A percentile compares a stretch with the other conserved stretches of the same genome.
These are phyloP conservation scores for Halocynthia aurantium DNA, from an alignment of 23 tunicate species.

Conservation along the genomic window DNA sequence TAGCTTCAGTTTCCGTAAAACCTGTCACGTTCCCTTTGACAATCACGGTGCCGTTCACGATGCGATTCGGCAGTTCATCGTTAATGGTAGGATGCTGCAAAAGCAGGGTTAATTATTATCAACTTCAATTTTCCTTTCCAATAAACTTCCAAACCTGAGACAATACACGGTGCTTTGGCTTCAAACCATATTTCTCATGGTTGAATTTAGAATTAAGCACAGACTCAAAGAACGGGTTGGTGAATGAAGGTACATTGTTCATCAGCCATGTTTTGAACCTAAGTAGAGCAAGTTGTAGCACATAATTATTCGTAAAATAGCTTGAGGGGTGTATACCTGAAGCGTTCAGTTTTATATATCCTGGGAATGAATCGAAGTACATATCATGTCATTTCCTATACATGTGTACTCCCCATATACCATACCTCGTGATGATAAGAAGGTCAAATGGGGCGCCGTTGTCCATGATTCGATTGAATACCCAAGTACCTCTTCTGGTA, in stretches of 20 bases:
- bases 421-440: constrained; percentile 15
- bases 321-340: too few species aligned
- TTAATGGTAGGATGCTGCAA: constrained; percentile 29
- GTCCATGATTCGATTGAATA: constrained; percentile 24
- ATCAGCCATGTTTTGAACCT: too few species aligned
- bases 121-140: background rate
- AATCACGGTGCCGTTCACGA: constrained; percentile 20
- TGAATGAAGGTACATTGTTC: too few species aligned
- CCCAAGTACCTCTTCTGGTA: constrained; percentile 59
- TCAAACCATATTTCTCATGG: constrained; percentile 46
- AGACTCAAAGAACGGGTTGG: background rate
- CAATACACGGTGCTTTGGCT: constrained; percentile 41
- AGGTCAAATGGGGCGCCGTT: constrained; percentile 40
- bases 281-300: too few species aligned
- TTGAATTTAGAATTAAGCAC: constrained; percentile 21
- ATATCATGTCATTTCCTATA: too few species aligned
- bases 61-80: constrained; percentile 35
- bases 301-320: too few species aligned
- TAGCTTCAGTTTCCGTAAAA: constrained; percentile 8
- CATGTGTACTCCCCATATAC: background rate
- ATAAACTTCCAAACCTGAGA: constrained; percentile 19
- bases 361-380: too few species aligned
- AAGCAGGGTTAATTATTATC: background rate
- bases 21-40: constrained; percentile 17
- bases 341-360: too few species aligned